Evolutionary conservation across 2,113 vertebrate species (phyloP), one percentile per base, ranked within the genome.

Genomic region (Brevimyrus niger): DNA sequence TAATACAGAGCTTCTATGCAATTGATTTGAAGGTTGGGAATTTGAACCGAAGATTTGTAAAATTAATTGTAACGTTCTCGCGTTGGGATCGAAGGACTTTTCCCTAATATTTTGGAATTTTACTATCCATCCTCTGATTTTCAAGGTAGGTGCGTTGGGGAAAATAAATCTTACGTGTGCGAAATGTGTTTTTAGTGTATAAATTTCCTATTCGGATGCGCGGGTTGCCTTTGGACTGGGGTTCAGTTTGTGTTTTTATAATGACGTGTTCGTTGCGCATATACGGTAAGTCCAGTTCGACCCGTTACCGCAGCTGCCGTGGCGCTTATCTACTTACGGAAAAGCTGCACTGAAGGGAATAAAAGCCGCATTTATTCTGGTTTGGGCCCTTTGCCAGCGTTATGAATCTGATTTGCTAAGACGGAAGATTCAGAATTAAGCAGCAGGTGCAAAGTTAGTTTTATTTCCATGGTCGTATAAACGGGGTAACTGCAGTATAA

Each of bases 101-200:
- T 65, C 23, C 23, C 55, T 38, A 9, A 46, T 7, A 84, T 47
- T 47, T 31, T 4, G 73, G 7, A 21, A 89, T 89, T 6, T 48
- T 4, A 23, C 27, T 50, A 55, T 23, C 19, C 55, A 35, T 89
- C 80, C 51, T 50, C 31, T 53, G 38, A 58, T 61, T 86, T 23
- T 19, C 27, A 47, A 89, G 89, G 89, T 89, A 89, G 86, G 80
- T 69, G 44, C 55, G 31, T 82, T 51, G 3, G 50, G 69, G 15
- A 10, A 19, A 80, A 80, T 3, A 11, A 51, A 31, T 86, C n/a
- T 13, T 27, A 23, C 13, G 8, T 35, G 3, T 48, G 11, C 23
- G n/a, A 31, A 35, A 50, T 80, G 31, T 50, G 2, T 21, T 35
- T 21, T 53, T 9, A 53, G 15, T 80, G 5, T 27, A 27, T 53